These are phyloP conservation scores for Poliocrania exsul DNA, from an alignment of 2,797 vertebrate genomes.

Conservation along the genomic window DNA sequence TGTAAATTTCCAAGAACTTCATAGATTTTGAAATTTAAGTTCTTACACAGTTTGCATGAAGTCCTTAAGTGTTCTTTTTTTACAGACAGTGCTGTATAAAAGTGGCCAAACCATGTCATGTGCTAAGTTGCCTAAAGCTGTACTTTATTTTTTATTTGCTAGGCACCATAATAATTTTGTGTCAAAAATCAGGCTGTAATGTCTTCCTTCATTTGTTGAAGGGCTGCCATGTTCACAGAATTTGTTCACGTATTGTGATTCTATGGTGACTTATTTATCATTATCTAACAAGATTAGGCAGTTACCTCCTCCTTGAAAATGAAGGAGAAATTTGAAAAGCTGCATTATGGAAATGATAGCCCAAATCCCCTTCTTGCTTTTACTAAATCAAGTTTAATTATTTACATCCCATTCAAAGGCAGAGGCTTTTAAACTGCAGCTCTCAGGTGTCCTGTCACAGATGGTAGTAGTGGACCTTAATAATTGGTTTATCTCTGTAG, in stretches of 20 bases:
- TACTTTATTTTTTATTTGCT: conserved; percentile 38
- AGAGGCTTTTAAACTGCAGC: not conserved
- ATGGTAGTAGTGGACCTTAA: not conserved
- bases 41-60: not conserved
- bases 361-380: not conserved
- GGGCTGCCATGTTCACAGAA: not conserved
- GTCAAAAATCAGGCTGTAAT: not conserved
- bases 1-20: conserved; percentile 16
- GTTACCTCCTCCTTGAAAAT: not conserved
- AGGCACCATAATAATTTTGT: conserved; percentile 45
- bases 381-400: not conserved
- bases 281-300: not conserved
- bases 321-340: not conserved
- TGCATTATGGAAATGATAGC: not conserved
- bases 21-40: not conserved
- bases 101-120: conserved; percentile 34
- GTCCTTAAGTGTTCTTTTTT: not conserved
- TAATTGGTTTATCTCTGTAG: not conserved
- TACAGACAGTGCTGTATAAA: conserved; percentile 37
- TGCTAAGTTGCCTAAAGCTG: conserved; percentile 11
- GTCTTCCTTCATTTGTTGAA: conserved; percentile 48
- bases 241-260: not conserved
- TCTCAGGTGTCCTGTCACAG: not conserved
- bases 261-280: not conserved
- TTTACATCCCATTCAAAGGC: not conserved